Base-by-base conservation (phyloP, 2,888 invertebrate species). In the Caenorhabditis afra region DNA sequence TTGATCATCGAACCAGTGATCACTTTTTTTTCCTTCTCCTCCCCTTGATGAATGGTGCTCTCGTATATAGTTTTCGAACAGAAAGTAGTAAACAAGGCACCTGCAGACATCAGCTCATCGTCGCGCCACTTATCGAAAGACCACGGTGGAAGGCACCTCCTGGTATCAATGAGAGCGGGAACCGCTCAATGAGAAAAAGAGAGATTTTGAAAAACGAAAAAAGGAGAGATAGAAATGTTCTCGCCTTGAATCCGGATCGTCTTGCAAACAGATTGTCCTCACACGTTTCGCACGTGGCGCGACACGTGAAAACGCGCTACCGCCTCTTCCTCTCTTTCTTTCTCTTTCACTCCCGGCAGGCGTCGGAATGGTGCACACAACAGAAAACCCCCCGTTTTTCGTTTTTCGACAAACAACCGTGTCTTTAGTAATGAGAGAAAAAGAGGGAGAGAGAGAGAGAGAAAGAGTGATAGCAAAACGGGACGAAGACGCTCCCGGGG, bases 321-420 rank as follows among this genome's bases (percentile, higher is more conserved):
- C n/a, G 29, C 29, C 29, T 29, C 29, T 7, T 7, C 29, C 29
- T 7, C n/a, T n/a, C n/a, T n/a, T n/a, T n/a, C n/a, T n/a, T n/a
- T n/a, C n/a, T n/a, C n/a, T n/a, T n/a, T n/a, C n/a, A n/a, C n/a
- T 7, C 29, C 29, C 20, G 16, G n/a, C n/a, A 23, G 29, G 37
- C 18, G n/a, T 12, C 23, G 35, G 47, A 47, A 20, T 53, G 20
- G 62, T 71, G 55, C 53, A 62, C 58, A 41, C 44, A 22, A 20
- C 20, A 20, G n/a, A 55, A 57, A 55, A 66, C 47, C 45, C 66
- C 45, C 50, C 52, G 64, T 64, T 39, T 64, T 44, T 44, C 41
- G 41, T 18, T 70, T 71, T 64, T 71, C 41, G 64, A 73, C 73
- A 73, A 73, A 73, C 64, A 73, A 64, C 50, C 50, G 55, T 71